Base-by-base conservation (phyloP, 2,797 vertebrate species). In the Hybognathus amarus region DNA sequence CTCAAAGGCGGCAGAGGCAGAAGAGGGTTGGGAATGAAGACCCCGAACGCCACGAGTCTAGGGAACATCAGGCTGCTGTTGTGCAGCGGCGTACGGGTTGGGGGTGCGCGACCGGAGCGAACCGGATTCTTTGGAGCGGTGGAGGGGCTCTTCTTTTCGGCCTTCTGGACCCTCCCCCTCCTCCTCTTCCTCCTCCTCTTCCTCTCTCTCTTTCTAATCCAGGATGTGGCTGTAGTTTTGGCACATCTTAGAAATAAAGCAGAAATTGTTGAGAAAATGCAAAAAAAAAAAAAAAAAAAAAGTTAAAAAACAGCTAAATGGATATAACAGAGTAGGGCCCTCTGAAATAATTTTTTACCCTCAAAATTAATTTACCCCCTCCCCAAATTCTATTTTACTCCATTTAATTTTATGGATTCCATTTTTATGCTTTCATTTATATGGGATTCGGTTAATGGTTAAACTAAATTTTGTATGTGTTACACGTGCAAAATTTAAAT, bases 11-110 rank as follows among this genome's bases (percentile, higher is more conserved):
- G 91, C 98, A 99, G 92, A 99, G 97, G 95, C 98, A 99, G 94
- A 99, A 99, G 92, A 99, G 96, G 86, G 98, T 99, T 87, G 98
- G 98, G 92, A n/a, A 99, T 99, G 95, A 99, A 99, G 87, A 99
- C 98, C 89, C 98, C 97, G 3, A 99, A 99, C 85, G 98, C 97
- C 95, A 99, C 97, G 45, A 99, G 92, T 90, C 99, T 99, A 88
- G 98, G 98, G 87, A 99, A 99, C 98, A 99, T 99, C 90, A 99
- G 95, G 96, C 98, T 99, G 96, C 98, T 99, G 96, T 99, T 99
- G 96, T 99, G n/a, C 98, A 1, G 97, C 96, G 76, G 98, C 97
- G 54, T 99, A 99, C 1, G 98, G 98, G 92, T 98, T 99, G 70
- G 98, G 98, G 67, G 97, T 99, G 90, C 98, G 95, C 33, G 97